phyloP scores from a whole-genome alignment of 2,888 invertebrate genomes.

The Sicus ferrugineus region DNA sequence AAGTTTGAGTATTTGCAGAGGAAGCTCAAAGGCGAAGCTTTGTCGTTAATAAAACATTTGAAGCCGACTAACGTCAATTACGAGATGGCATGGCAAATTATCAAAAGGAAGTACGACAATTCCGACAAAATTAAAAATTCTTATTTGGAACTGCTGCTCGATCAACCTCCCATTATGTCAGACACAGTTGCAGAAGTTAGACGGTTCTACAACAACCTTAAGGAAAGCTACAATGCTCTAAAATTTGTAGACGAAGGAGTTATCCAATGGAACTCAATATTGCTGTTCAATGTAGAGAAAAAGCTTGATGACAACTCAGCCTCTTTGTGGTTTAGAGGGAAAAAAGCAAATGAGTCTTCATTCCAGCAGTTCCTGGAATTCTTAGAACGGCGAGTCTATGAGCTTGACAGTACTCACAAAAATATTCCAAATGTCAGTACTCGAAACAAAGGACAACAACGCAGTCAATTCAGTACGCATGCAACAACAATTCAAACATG shows the following conservation, averaged over 20 bases:
- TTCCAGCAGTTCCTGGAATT: conserved; percentile 29
- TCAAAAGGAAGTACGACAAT: conserved; percentile 33
- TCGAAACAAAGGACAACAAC: neutral
- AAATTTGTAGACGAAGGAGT: conserved; percentile 22
- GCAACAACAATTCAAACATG: conserved; percentile 23
- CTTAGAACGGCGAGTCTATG: conserved; percentile 16
- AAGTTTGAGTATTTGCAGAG: conserved; percentile 34
- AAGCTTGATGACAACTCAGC: conserved; percentile 16
- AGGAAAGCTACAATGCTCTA: conserved; percentile 27
- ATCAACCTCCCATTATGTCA: conserved; percentile 24
- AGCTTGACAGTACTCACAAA: conserved; percentile 27
- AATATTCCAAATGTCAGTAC: neutral
- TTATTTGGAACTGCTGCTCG: conserved; percentile 32
- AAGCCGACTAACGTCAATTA: conserved; percentile 35
- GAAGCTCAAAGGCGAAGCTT: conserved; percentile 25
- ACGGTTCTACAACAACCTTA: conserved; percentile 27
- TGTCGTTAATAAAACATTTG: conserved; percentile 32
- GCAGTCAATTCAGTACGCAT: neutral
- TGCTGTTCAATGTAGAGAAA: conserved; percentile 29
- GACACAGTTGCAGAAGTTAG: conserved; percentile 22
- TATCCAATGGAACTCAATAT: conserved; percentile 19
- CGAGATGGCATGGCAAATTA: conserved; percentile 32
- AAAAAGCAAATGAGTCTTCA: neutral
- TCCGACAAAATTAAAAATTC: conserved; percentile 31
- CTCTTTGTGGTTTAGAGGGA: conserved; percentile 21